Percentiles rank a stretch among this genome's conserved stretches.
Conservation (phyloP, 2,113 vertebrate genomes). For the Porphyrio hochstetteri region DNA sequence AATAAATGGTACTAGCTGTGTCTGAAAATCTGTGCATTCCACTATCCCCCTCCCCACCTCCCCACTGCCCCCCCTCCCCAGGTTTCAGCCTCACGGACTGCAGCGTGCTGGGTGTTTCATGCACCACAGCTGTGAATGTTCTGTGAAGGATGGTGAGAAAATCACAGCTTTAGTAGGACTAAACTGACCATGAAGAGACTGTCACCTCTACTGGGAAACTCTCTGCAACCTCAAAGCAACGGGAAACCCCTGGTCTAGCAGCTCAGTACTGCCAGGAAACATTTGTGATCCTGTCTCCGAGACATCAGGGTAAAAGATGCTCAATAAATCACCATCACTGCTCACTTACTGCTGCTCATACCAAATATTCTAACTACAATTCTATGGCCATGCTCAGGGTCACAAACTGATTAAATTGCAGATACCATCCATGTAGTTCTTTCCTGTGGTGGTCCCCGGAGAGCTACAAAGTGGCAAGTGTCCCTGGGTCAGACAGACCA, state of each 20-base stretch:
- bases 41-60: background rate
- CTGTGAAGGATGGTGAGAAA: background rate
- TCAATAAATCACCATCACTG: background rate
- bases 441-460: background rate
- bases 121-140: background rate
- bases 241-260: background rate
- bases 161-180: background rate
- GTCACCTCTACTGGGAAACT: background rate
- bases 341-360: background rate
- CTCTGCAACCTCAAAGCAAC: background rate
- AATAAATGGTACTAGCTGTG: background rate
- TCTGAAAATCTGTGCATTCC: background rate
- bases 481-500: background rate
- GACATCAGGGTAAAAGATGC: background rate
- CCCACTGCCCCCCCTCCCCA: too few relatives aligned
- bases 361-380: background rate
- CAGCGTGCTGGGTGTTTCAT: background rate
- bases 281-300: background rate
- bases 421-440: too few relatives aligned
- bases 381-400: background rate
- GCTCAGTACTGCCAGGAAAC: background rate
- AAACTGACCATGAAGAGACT: background rate
- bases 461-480: background rate
- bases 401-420: background rate
- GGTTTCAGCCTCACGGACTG: background rate